Base-by-base conservation (phyloP, 2,797 vertebrate genomes). In the Decapterus maruadsi region DNA sequence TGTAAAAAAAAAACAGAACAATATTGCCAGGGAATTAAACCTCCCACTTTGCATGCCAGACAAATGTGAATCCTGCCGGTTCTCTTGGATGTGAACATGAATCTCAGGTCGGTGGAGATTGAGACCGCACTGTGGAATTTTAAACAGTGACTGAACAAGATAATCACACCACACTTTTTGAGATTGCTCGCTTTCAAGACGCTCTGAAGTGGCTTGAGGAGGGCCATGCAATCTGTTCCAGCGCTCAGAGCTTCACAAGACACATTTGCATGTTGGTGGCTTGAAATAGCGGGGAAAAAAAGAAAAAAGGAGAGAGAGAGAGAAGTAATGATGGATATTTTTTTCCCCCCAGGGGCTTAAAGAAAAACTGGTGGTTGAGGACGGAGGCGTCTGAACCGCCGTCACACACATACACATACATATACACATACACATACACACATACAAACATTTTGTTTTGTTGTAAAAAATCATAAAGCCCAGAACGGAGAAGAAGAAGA, bases 101-200 rank as follows among this genome's bases (percentile, higher is more conserved):
- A 66, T 70, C 77, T 80, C 4, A 53, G 68, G 56, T 54, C 50
- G 54, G 34, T 14, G 79, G 50, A 34, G 66, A 60, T 14, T 55
- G 68, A 80, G 65, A 72, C 42, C 46, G 20, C 34, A 40, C 59
- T 60, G 65, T n/a, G 45, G 80, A 83, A 75, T 86, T 66, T 81
- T 74, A 82, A 89, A 78, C 59, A 75, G 67, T 14, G 56, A 50
- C 60, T 48, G 56, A 69, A 72, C 13, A 19, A 68, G 48, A 83
- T 77, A 72, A 82, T 74, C 67, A 68, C 58, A 72, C 51, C 69
- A 71, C 65, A 68, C 54, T 82, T 68, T 69, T 55, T 22, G 8
- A 68, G 77, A 81, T 67, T 54, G 58, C 31, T 63, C 62, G 40
- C 54, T 68, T 53, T 50, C 61, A 29, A 63, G 63, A 70, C 8